Conservation (phyloP, 2,888 invertebrate genomes). For the Anorthoa munda region DNA sequence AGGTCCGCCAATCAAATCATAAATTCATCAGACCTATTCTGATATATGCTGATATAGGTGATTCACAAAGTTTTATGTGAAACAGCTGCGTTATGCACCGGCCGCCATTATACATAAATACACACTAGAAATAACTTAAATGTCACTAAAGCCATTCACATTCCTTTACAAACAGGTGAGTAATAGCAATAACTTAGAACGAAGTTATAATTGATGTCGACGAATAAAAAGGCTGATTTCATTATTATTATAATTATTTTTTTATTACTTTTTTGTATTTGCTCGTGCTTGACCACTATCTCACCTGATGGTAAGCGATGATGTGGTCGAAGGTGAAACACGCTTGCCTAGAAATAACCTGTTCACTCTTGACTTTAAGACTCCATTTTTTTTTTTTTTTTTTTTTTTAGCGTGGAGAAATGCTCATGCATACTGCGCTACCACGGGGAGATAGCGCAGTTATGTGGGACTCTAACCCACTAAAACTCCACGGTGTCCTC, state of each 20-base stretch:
- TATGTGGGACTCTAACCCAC: too few relatives aligned
- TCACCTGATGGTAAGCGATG: too few relatives aligned
- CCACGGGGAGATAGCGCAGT: too few relatives aligned
- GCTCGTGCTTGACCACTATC: too few relatives aligned
- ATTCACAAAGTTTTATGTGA: conserved; percentile 24
- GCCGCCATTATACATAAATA: conserved; percentile 31
- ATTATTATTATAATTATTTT: not conserved
- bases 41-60: conserved; percentile 8
- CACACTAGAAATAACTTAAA: conserved; percentile 60
- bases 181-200: conserved; percentile 27
- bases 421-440: too few relatives aligned
- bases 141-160: conserved; percentile 68
- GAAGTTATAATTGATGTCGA: conserved; percentile 18
- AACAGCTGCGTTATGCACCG: conserved; percentile 46
- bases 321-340: too few relatives aligned
- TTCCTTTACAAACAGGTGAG: conserved; percentile 64
- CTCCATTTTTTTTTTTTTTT: too few relatives aligned
- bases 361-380: too few relatives aligned
- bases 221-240: conserved; percentile 3
- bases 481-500: too few relatives aligned
- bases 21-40: conserved; percentile 1
- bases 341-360: too few relatives aligned
- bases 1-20: not conserved
- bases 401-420: too few relatives aligned
- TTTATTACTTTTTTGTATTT: too few relatives aligned